These are phyloP conservation scores for Beroe ovata DNA, from an alignment of 37 sponge, comb jelly and placozoan species.

Conservation along the genomic window DNA sequence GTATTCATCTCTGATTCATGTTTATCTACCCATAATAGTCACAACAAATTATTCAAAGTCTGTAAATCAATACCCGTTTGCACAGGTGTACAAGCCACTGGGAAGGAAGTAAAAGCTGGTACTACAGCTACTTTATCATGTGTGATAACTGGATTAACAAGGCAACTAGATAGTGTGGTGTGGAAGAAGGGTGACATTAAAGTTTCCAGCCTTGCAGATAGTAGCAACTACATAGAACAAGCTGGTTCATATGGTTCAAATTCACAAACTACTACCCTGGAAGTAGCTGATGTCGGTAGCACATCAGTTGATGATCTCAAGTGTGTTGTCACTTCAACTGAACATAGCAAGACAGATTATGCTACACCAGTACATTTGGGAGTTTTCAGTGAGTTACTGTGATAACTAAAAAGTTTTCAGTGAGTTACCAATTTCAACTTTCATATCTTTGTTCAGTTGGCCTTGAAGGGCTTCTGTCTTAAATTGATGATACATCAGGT, in stretches of 20 bases:
- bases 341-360: neutral
- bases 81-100: neutral
- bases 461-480: neutral
- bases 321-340: neutral
- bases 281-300: neutral
- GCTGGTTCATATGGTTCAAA: neutral
- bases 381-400: neutral
- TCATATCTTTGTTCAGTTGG: too few species aligned
- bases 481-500: too few species aligned
- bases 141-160: neutral
- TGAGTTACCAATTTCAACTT: too few species aligned
- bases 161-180: neutral
- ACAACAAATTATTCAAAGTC: neutral
- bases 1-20: neutral
- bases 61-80: too few species aligned
- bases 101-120: neutral
- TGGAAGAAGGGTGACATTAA: neutral
- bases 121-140: neutral
- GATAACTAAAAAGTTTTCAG: too few species aligned
- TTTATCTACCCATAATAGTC: neutral
- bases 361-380: neutral
- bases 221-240: neutral
- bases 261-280: neutral
- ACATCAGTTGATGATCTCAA: neutral
- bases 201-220: neutral